Evolutionary conservation across 2,888 invertebrate species (phyloP), one percentile per base, ranked within the genome.

Genomic region (Ectropis crepuscularia): DNA sequence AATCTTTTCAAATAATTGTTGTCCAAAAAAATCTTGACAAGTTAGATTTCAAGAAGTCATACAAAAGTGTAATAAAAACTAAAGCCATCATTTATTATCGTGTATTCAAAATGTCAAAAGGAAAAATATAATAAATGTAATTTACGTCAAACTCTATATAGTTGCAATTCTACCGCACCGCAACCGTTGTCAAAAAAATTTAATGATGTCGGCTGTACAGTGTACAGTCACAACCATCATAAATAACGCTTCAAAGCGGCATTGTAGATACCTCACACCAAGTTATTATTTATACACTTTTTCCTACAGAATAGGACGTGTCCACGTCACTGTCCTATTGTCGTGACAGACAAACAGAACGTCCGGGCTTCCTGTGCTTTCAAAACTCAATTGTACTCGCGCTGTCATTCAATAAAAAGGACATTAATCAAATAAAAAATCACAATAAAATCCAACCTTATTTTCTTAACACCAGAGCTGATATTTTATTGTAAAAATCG

Each of bases 291-390:
- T 65, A 61, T 67, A 70, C 63, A 10, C 75, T 74, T 71, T 74
- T 64, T 11, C 65, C 64, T 54, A 74, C 73, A 77, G 79, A 81
- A 80, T 78, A 68, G 74, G 65, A 74, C 76, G 72, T 75, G 77
- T 79, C 68, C 73, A 74, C 80, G 75, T 81, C 82, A 79, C 77
- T 75, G 73, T 70, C 71, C 80, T 75, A 83, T 86, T 81, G 83
- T 83, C 79, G 82, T 83, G 82, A 83, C 85, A 78, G 78, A 85
- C 85, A 83, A 80, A 83, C 83, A 84, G 79, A 83, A 82, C 78
- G 82, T 81, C 83, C 85, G 71, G 80, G 86, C 87, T 87, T 87
- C 87, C 87, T 87, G 86, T 79, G 85, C 85, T 86, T 87, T 85
- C 82, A 86, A 80, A 82, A 80, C 84, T 79, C 78, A 78, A 80